A percentile compares a stretch with the other conserved stretches of the same genome.
Conservation (phyloP, 2,113 vertebrate genomes). For the Grallaria varia region DNA sequence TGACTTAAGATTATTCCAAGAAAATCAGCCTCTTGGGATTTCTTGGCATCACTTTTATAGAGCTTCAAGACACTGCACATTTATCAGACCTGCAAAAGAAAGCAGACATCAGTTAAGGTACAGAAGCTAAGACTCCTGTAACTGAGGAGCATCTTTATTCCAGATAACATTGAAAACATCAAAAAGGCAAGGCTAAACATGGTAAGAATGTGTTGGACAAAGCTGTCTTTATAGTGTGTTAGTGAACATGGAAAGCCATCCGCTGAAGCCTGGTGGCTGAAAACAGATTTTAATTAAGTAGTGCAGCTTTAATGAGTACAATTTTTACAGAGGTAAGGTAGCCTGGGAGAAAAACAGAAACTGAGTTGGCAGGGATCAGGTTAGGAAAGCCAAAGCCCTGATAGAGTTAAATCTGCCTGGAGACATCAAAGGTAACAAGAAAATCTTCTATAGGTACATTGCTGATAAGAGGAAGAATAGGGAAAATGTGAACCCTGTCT, state of each 20-base stretch:
- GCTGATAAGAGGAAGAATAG: neutral
- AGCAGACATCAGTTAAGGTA: conserved; percentile 6
- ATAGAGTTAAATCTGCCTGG: neutral
- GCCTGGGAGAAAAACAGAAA: neutral
- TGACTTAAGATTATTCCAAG: conserved; percentile 50
- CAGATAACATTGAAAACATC: conserved; percentile 1
- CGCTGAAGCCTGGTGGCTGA: neutral
- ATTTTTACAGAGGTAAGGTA: neutral
- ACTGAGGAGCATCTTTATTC: conserved; percentile 26
- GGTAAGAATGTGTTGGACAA: neutral
- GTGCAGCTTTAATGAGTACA: neutral
- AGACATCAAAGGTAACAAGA: neutral
- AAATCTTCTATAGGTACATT: neutral
- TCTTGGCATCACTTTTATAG: conserved; percentile 33
- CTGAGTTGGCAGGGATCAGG: neutral
- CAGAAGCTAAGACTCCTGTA: neutral
- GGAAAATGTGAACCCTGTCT: neutral
- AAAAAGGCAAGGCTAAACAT: conserved; percentile 2
- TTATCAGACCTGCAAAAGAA: conserved; percentile 37
- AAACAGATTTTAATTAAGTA: neutral
- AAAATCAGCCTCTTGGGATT: conserved; percentile 50
- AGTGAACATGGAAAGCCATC: neutral
- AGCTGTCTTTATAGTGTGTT: neutral
- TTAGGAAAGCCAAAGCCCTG: neutral
- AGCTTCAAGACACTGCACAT: conserved; percentile 36